Percentiles rank a stretch among this genome's conserved stretches.
Evolutionary conservation across 2,797 vertebrate genomes (phyloP).

Genomic region (Distichodus sexfasciatus): DNA sequence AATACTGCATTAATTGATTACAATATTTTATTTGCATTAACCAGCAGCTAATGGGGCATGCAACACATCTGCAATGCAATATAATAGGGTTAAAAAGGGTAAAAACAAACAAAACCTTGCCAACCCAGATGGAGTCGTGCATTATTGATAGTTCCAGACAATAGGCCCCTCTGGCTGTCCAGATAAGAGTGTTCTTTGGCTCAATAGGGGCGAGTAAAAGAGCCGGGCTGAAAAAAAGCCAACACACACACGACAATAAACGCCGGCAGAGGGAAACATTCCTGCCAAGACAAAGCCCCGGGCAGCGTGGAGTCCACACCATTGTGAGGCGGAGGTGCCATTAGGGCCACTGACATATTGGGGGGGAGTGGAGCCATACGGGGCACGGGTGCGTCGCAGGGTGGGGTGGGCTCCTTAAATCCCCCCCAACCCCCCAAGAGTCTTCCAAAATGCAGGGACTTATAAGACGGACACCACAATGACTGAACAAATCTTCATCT

Average conservation of each 20-base stretch:
- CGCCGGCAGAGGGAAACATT: conserved; percentile 52
- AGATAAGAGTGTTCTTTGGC: conserved; percentile 55
- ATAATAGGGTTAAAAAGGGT: background rate
- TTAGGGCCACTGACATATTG: conserved; percentile 62
- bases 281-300: conserved; percentile 56
- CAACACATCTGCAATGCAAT: background rate
- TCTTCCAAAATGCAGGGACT: conserved; percentile 8
- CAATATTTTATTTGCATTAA: too few relatives aligned
- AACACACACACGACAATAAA: conserved; percentile 64
- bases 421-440: background rate
- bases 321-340: conserved; percentile 50
- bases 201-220: conserved; percentile 63
- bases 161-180: conserved; percentile 58
- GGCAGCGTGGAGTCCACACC: conserved; percentile 53
- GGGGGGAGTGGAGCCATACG: conserved; percentile 37
- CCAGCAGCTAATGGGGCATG: background rate
- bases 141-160: conserved; percentile 69
- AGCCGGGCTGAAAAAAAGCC: conserved; percentile 52
- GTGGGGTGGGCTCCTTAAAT: conserved; percentile 57
- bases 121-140: conserved; percentile 54
- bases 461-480: conserved; percentile 59
- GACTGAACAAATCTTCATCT: conserved; percentile 45
- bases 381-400: conserved; percentile 58
- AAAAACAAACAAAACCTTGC: background rate
- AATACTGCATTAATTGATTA: too few relatives aligned